Evolutionary conservation across 2,888 invertebrate species (phyloP), one percentile per base, ranked within the genome.

Genomic region (Ernsta delagoae): DNA sequence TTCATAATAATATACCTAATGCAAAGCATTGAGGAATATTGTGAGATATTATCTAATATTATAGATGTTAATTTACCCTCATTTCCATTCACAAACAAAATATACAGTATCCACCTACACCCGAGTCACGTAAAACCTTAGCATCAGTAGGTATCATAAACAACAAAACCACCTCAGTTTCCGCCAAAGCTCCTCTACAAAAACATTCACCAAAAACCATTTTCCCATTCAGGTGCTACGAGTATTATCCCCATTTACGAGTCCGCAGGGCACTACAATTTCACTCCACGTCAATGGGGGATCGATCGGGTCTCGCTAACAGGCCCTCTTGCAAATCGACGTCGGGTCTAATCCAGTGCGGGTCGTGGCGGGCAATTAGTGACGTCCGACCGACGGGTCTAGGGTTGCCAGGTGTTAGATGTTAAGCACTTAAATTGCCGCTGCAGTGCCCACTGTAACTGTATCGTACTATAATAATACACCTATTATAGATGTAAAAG

Each of bases 181-280:
- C 16, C 12, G 16, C 12, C 48, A 50, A 7, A 50, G 16, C n/a
- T 50, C 7, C 7, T 50, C 12, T 50, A 3, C 16, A 7, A 50
- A 57, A 57, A 36, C 57, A n/a, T 43, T 48, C n/a, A 36, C 61
- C 61, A 34, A 48, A 65, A 65, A 41, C 56, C 24, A 59, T 34
- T 41, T 43, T 60, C 59, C 59, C 48, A 60, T 66, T 66, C 59
- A 41, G 59, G 53, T 41, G 50, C 50, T 50, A 59, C 31, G 31
- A 54, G 24, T 53, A 53, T n/a, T 66, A 57, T 53, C 59, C 12
- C 24, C 59, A 66, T 66, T 66, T 66, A 66, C 66, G 66, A 59
- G 50, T 66, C 66, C 59, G 48, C 66, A 60, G 59, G 66, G 66
- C 53, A 66, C 66, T 66, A 66, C 66, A 66, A 66, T 66, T 66